Base-by-base conservation (phyloP, 2,888 invertebrate genomes). In the Poecilobothrus nobilitatus region DNA sequence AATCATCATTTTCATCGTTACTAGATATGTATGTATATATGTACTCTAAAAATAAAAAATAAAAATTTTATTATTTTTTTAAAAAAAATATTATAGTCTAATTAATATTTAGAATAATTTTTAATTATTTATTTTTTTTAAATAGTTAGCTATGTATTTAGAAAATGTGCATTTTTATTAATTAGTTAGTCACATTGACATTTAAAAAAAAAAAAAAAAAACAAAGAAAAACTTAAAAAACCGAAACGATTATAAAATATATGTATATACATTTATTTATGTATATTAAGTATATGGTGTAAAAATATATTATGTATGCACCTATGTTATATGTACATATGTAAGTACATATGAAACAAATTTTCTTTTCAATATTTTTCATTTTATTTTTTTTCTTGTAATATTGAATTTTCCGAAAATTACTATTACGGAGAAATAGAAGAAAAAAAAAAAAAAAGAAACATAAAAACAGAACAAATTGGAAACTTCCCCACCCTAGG, bases 401-500 rank as follows among this genome's bases (percentile, higher is more conserved):
- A 68, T 63, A 68, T 53, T 53, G 53, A 53, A 53, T 53, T 53
- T 53, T 53, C 53, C 53, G 53, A 53, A 53, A 18, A 27, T 53
- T 53, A 18, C 6, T n/a, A 53, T n/a, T 53, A 53, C 53, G 53
- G 53, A 53, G 53, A 53, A 53, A 41, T 12, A 71, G 68, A 69
- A 68, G 71, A 72, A 72, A 72, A 7, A 7, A 3, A 27, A 63
- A 70, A 72, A 72, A 72, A 72, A 7, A 7, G 2, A 27, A 63
- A 70, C 67, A 71, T 70, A 68, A 65, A 70, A 9, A 63, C 63
- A 63, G 10, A 27, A 63, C 3, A 27, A 12, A 63, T 27, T 27
- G 10, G 10, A 22, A 18, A 64, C 9, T 64, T 33, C 53, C 53
- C 53, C 53, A 53, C 53, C 53, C 53, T 53, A 18, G 12, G 18